A percentile compares a stretch with the other conserved stretches of the same genome.
Conservation (phyloP, 1,140 invertebrate genomes). For the Himalopsyche phryganea region DNA sequence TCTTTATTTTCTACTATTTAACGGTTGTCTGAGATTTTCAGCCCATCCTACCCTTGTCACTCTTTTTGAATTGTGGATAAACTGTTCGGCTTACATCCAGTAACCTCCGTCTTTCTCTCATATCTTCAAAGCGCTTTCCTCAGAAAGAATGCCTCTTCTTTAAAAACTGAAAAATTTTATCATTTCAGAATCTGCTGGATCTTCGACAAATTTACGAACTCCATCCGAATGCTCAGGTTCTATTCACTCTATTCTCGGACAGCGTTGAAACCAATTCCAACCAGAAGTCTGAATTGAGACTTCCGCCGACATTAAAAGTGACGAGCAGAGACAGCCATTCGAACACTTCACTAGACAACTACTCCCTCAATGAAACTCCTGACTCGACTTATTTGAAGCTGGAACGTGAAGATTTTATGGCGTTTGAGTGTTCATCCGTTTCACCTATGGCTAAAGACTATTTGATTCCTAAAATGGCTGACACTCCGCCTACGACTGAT, state of each 20-base stretch:
- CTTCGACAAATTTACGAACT: slow-evolving; percentile 48
- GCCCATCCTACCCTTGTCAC: too few species aligned
- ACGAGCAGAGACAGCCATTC: neutral
- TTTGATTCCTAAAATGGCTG: neutral
- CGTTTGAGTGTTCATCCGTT: slow-evolving; percentile 12
- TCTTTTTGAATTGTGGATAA: too few species aligned
- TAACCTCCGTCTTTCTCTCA: too few species aligned
- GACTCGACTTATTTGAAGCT: neutral
- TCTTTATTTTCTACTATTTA: too few species aligned
- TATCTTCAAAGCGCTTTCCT: too few species aligned
- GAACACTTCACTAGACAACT: slow-evolving; percentile 7
- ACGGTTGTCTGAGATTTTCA: too few species aligned
- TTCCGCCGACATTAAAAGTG: slow-evolving; percentile 5
- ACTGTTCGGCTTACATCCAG: too few species aligned
- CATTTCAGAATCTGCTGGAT: slow-evolving; percentile 46
- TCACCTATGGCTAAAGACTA: slow-evolving; percentile 16
- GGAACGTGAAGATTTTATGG: neutral
- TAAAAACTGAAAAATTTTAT: too few species aligned
- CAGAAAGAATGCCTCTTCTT: too few species aligned
- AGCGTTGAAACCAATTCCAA: slow-evolving; percentile 25
- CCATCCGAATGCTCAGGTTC: slow-evolving; percentile 41
- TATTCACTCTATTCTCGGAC: slow-evolving; percentile 46
- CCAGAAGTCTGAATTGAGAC: neutral
- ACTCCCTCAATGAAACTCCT: slow-evolving; percentile 8
- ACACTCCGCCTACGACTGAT: too few species aligned